Evolutionary conservation across 2,797 vertebrate species (phyloP).

Genomic region (Phalanger gymnotis): DNA sequence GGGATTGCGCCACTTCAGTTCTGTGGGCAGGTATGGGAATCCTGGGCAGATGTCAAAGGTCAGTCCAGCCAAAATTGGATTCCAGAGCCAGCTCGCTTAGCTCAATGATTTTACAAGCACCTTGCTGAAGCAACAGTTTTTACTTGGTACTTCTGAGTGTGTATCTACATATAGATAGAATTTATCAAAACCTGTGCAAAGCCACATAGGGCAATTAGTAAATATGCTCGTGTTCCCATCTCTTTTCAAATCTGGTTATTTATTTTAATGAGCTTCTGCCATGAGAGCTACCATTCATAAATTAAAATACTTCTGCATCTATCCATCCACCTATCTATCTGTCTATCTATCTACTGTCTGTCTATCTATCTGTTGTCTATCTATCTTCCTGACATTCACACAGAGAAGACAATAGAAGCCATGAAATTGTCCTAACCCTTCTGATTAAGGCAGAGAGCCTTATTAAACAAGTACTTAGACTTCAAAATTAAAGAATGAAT

Average conservation of each 20-base stretch:
- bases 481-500: neutral
- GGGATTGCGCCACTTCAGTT: conserved; percentile 64
- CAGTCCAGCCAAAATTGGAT: conserved; percentile 60
- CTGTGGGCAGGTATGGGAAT: conserved; percentile 71
- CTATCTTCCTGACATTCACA: neutral
- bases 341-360: no score
- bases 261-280: neutral
- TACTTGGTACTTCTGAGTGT: conserved; percentile 35
- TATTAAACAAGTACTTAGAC: neutral
- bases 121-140: conserved; percentile 70
- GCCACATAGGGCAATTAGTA: neutral
- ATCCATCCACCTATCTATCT: neutral
- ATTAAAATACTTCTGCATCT: neutral
- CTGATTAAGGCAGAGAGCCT: neutral
- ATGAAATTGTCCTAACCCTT: neutral
- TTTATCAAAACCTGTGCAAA: conserved; percentile 12
- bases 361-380: neutral
- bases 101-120: conserved; percentile 69
- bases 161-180: conserved; percentile 37
- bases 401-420: neutral
- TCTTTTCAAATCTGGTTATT: conserved; percentile 2
- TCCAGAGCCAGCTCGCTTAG: conserved; percentile 58
- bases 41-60: conserved; percentile 71
- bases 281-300: neutral
- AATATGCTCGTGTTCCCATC: neutral